A percentile compares a stretch with the other conserved stretches of the same genome.
These are phyloP conservation scores for Phocides pigmalion DNA, from an alignment of 1,140 invertebrate species.

Conservation along the genomic window DNA sequence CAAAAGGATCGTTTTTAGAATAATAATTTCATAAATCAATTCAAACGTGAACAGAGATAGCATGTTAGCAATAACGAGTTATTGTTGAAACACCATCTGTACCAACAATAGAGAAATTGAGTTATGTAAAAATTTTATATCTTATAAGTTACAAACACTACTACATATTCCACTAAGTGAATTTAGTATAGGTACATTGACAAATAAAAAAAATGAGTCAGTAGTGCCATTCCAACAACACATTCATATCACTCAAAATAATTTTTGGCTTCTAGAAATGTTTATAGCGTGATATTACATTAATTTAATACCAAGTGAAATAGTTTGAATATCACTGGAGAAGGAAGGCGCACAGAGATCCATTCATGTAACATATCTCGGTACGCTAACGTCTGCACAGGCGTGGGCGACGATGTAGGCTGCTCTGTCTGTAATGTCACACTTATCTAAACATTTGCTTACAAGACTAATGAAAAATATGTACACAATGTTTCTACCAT, in stretches of 20 bases:
- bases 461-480: conserved; percentile 14
- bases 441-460: conserved; percentile 28
- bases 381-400: conserved; percentile 27
- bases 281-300: neutral
- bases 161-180: neutral
- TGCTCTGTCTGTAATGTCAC: conserved; percentile 10
- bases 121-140: neutral
- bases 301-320: neutral
- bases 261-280: no score
- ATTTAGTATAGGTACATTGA: no score
- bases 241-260: no score
- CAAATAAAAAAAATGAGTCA: no score
- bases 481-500: neutral
- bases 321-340: conserved; percentile 29
- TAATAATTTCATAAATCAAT: neutral
- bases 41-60: conserved; percentile 2
- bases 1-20: neutral
- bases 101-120: neutral
- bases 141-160: neutral
- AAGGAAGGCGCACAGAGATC: conserved; percentile 28
- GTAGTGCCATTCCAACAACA: no score
- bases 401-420: conserved; percentile 37
- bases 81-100: neutral
- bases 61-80: neutral
- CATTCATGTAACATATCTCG: conserved; percentile 39